These are phyloP conservation scores for Sciurus vulgaris DNA, from an alignment of 2,797 vertebrate genomes.

Conservation along the genomic window DNA sequence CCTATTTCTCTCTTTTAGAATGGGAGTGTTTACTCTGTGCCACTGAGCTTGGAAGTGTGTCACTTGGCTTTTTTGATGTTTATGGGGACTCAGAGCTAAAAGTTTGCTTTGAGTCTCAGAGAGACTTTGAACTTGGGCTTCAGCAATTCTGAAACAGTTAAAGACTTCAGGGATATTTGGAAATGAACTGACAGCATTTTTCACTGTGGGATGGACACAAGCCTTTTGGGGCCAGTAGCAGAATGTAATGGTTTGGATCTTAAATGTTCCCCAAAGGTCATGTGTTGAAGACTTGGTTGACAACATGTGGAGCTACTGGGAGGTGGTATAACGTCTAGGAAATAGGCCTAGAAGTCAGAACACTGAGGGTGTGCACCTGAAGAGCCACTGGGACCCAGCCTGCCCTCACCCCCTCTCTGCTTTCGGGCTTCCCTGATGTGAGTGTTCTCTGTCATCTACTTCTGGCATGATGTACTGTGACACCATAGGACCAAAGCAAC, in stretches of 20 bases:
- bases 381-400: not conserved
- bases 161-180: not conserved
- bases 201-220: not conserved
- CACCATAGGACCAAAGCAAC: not conserved
- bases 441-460: not conserved
- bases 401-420: not conserved
- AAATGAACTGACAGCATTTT: not conserved
- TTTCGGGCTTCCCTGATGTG: not conserved
- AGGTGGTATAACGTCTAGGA: not conserved
- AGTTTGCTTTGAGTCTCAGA: not conserved
- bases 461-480: not conserved
- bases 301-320: not conserved
- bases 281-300: not conserved
- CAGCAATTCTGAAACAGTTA: not conserved
- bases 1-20: not conserved
- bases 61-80: not conserved
- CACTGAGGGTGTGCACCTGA: not conserved
- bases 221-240: not conserved
- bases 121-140: not conserved
- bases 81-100: not conserved
- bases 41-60: not conserved
- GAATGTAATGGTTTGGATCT: not conserved
- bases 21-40: not conserved
- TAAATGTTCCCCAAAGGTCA: not conserved
- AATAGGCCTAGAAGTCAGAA: not conserved